Conservation (phyloP, 2,888 invertebrate genomes). For the Ectemnius cavifrons region DNA sequence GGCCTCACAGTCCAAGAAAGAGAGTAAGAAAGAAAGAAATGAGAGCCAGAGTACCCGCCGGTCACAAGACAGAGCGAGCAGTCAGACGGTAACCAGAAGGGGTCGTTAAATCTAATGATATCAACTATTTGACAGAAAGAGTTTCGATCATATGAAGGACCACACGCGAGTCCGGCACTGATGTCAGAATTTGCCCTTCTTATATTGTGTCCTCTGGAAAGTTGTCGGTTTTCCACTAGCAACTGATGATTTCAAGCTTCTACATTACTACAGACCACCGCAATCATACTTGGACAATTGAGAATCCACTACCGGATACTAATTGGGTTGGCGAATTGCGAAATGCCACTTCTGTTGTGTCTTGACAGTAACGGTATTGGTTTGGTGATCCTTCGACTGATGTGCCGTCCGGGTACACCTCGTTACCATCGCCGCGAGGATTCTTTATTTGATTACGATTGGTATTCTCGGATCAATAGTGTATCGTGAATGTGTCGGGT, state of each 20-base stretch:
- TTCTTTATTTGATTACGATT: constrained; percentile 24
- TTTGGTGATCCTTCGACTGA: background rate
- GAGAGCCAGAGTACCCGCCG: constrained; percentile 12
- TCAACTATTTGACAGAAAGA: constrained; percentile 72
- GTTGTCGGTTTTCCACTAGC: background rate
- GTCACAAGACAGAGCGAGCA: constrained; percentile 3
- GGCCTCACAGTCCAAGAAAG: constrained; percentile 34
- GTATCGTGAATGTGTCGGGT: constrained; percentile 30
- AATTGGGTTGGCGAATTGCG: background rate
- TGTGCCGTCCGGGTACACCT: background rate
- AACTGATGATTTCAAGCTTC: background rate
- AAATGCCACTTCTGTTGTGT: constrained; percentile 3
- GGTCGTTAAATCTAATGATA: constrained; percentile 76
- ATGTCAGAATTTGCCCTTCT: background rate
- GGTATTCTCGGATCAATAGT: background rate
- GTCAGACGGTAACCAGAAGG: constrained; percentile 35
- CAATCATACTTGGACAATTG: background rate
- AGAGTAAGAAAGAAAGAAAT: constrained; percentile 23
- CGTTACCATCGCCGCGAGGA: constrained; percentile 2
- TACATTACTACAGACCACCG: background rate
- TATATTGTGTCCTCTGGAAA: constrained; percentile 15
- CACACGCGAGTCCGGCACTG: constrained; percentile 61
- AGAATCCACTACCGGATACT: background rate
- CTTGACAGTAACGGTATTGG: background rate
- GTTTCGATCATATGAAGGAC: constrained; percentile 54